Evolutionary conservation across 1,140 invertebrate genomes (phyloP), one percentile per base, ranked within the genome.

Genomic region (Drosophila ogumai): DNA sequence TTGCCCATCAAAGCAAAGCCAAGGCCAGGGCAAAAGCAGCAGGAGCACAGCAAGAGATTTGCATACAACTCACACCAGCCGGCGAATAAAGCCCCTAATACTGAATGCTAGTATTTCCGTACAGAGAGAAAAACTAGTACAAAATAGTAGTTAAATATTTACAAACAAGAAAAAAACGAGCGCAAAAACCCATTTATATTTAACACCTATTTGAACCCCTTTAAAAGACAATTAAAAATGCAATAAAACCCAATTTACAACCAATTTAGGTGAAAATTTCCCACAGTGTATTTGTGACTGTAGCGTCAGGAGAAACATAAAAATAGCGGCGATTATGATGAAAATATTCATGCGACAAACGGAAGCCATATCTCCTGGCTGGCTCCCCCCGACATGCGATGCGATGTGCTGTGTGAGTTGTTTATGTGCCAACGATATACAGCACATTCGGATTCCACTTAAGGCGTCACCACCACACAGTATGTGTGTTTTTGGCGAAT

Each of bases 321-420:
- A 88, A 90, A 87, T 87, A 87, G 84, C 76, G 50, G 71, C 80
- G 84, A 87, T 88, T 87, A 87, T 87, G 85, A 87, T 87, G 84
- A 90, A 87, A 87, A 87, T 90, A 90, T 87, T 87, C 85, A 90
- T 90, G 77, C 77, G 84, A 84, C 80, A 81, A 86, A 84, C 84
- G 80, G 68, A 84, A 84, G 58, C 64, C 81, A 71, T 79, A 69
- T 69, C 66, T 69, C 38, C 63, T 47, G 71, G 75, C 79, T 75
- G 74, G 54, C 65, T 64, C 52, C 63, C 69, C 65, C 22, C 31
- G 15, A 34, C 61, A 65, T 58, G 63, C 75, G 47, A 66, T 41
- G 56, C 28, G 49, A 40, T 68, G 58, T 56, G 34, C 49, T 50
- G n/a, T 50, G 49, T 19, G 49, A 80, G 55, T 78, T 88, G 84